Base-by-base conservation (phyloP, 1,140 invertebrate genomes). In the Drosophila burlai region DNA sequence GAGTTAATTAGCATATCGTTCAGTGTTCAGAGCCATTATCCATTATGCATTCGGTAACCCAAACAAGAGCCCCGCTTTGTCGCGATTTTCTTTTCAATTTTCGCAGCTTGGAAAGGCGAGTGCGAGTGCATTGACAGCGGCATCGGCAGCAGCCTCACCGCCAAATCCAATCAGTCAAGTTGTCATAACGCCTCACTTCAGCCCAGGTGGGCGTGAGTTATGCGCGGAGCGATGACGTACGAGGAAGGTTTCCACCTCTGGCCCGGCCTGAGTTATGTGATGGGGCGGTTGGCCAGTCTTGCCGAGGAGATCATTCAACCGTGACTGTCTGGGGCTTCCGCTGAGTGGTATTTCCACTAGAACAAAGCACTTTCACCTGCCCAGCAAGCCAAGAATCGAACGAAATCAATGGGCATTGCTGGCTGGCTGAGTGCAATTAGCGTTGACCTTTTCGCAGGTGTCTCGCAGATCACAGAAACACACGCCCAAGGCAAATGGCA, bases 371-470 rank as follows among this genome's bases (percentile, higher is more conserved):
- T 85, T 85, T 86, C 83, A 79, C 77, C 77, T 46, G 63, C 34
- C 61, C 26, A 2, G 42, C 11, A 40, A 5, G n/a, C 24, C n/a
- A 16, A 77, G 76, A 79, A 79, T 79, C 76, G 49, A 79, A 57
- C 18, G 73, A 26, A 60, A 24, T 72, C 60, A 82, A 69, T 61
- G 49, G 74, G 45, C 61, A 55, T 58, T 43, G 45, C 46, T 34
- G 29, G 24, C 24, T 24, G 31, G 49, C 36, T 34, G 11, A 34
- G 40, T 8, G 46, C 68, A 77, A 87, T 87, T 89, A 83, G 68
- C 21, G 73, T 49, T 89, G 79, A 89, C 84, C 84, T 89, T 89
- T 89, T 81, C 73, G 81, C 74, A 82, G 83, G 77, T 85, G 74
- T 78, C 75, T 46, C 45, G 18, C 45, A 46, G 45, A 21, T 45